Base-by-base conservation (phyloP, 1,140 invertebrate genomes). In the Mamestra configurata region DNA sequence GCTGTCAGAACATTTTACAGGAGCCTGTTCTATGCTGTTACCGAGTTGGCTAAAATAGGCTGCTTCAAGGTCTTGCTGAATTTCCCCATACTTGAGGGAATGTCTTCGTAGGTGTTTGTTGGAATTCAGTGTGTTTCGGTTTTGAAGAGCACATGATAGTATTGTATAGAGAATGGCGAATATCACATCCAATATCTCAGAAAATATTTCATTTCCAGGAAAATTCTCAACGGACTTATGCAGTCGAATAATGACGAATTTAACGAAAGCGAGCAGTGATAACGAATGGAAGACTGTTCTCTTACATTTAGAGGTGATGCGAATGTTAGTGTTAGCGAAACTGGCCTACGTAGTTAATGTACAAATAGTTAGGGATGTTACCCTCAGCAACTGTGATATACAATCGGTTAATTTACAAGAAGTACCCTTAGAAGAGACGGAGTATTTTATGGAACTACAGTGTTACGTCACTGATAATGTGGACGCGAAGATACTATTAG, bases 321-420 rank as follows among this genome's bases (percentile, higher is more conserved):
- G 82, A 79, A 81, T 85, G 27, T 85, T 94, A 89, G 92, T 92
- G 31, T 82, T 92, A 82, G 86, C 92, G 0, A 83, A 90, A 70
- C 68, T 94, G 79, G 89, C 90, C 27, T 93, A 93, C 66, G 91
- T 94, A 46, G 83, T 91, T 15, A 90, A 93, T 89, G 93, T 94
- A 91, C 92, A 92, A 92, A 90, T 91, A 86, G 88, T 94, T 81
- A 93, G 81, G 82, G 90, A 93, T 49, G 70, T 80, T 66, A 90
- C 85, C 61, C 72, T 83, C 70, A 84, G 31, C 35, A 80, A 87
- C 90, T 93, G 92, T 93, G 92, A 93, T 92, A 92, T 87, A 79
- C 81, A 86, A 76, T 85, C 79, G 27, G 83, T 90, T 61, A 87
- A 87, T 81, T 86, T 92, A 79, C 89, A 90, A 86, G 92, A 94